These are phyloP conservation scores for Acrobasis repandana DNA, from an alignment of 2,888 invertebrate species.

Conservation along the genomic window DNA sequence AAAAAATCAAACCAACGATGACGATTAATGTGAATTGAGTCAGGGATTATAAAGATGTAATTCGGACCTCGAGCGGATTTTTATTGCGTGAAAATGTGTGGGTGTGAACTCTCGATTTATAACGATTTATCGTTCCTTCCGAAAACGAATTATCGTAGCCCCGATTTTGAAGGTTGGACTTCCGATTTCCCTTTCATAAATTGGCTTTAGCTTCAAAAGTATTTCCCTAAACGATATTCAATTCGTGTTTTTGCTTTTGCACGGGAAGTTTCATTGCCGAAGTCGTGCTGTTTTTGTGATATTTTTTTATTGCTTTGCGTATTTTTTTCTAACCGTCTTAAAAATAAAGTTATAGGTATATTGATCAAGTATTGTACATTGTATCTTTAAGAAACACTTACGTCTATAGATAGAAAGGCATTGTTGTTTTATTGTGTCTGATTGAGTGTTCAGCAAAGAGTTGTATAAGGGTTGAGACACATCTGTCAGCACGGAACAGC, in stretches of 20 bases:
- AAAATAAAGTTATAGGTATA: too few relatives aligned
- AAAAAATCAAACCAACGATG: background rate
- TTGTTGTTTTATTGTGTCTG: too few relatives aligned
- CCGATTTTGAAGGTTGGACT: slow-evolving; percentile 13
- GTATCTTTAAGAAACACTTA: too few relatives aligned
- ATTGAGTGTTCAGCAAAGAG: too few relatives aligned
- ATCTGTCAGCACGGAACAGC: too few relatives aligned
- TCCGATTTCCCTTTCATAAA: slow-evolving; percentile 15
- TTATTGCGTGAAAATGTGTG: slow-evolving; percentile 12
- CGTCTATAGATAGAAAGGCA: too few relatives aligned
- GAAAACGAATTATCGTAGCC: slow-evolving; percentile 5
- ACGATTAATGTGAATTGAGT: background rate
- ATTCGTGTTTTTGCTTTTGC: slow-evolving; percentile 16
- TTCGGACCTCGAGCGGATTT: slow-evolving; percentile 2
- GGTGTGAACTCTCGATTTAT: slow-evolving; percentile 12
- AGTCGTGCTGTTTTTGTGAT: slow-evolving; percentile 2
- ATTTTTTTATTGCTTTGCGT: slow-evolving; percentile 1
- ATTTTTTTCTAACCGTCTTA: too few relatives aligned
- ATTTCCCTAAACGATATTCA: slow-evolving; percentile 13
- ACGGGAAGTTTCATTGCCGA: slow-evolving; percentile 8
- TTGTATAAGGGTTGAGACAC: too few relatives aligned
- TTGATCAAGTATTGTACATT: too few relatives aligned
- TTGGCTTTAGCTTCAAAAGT: slow-evolving; percentile 9
- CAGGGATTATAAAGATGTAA: background rate
- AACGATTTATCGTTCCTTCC: slow-evolving; percentile 13